These are phyloP conservation scores for Nomada goodeniana DNA, from an alignment of 2,888 invertebrate genomes.

Conservation along the genomic window DNA sequence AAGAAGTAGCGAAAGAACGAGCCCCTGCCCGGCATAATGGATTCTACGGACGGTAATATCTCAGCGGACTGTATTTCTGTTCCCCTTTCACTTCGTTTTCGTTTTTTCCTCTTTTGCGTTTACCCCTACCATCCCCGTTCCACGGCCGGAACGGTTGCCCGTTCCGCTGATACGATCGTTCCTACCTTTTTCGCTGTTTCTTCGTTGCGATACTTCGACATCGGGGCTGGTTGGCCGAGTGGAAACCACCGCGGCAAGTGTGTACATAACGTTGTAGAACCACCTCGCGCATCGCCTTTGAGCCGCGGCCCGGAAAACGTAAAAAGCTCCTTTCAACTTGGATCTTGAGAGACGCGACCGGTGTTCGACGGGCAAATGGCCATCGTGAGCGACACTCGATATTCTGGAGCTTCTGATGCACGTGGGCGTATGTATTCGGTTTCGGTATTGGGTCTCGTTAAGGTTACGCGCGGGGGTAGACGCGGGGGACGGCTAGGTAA, in stretches of 20 bases:
- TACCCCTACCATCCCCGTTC: neutral
- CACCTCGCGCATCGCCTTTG: conserved; percentile 16
- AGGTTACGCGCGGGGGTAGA: neutral
- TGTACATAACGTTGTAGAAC: conserved; percentile 15
- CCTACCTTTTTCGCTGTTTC: conserved; percentile 57
- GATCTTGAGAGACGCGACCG: neutral
- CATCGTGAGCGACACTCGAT: conserved; percentile 15
- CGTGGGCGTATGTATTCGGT: conserved; percentile 18
- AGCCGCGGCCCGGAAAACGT: conserved; percentile 25
- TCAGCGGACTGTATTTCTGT: conserved; percentile 32
- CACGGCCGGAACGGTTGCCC: conserved; percentile 21
- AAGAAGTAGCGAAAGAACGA: conserved; percentile 52
- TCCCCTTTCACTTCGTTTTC: neutral
- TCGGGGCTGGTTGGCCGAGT: conserved; percentile 19
- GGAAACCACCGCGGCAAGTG: conserved; percentile 30
- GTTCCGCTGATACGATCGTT: conserved; percentile 55
- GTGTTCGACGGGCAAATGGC: conserved; percentile 4
- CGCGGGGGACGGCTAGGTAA: neutral
- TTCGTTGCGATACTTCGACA: conserved; percentile 20
- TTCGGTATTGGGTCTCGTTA: conserved; percentile 19
- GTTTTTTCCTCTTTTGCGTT: neutral
- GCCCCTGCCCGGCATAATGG: conserved; percentile 55
- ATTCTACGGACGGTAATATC: conserved; percentile 54
- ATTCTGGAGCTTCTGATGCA: neutral
- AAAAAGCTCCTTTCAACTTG: conserved; percentile 11